A percentile compares a stretch with the other conserved stretches of the same genome.
Evolutionary conservation across 2,888 invertebrate genomes (phyloP).

Genomic region (Ceratothoa steindachneri): DNA sequence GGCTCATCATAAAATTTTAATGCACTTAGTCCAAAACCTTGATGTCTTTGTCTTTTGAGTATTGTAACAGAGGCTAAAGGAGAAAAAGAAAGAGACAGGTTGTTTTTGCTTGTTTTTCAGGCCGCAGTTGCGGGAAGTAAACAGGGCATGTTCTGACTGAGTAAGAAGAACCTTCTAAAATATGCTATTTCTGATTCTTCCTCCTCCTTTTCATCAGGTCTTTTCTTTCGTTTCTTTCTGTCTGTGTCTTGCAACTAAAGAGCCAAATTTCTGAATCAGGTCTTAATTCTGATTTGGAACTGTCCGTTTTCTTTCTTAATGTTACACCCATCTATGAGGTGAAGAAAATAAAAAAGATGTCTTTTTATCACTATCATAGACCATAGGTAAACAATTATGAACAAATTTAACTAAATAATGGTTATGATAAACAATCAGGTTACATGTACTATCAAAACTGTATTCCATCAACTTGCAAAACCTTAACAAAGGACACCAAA

Average conservation of each 20-base stretch:
- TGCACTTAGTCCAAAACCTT: no score
- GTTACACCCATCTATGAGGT: conserved; percentile 12
- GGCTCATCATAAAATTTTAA: no score
- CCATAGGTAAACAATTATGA: background rate
- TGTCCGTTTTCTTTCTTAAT: conserved; percentile 4
- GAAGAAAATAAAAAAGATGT: background rate
- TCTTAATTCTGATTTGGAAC: background rate
- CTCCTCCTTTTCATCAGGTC: no score
- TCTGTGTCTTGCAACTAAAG: background rate
- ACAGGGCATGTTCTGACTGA: background rate
- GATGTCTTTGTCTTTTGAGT: background rate
- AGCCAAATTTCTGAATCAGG: background rate
- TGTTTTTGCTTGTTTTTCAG: background rate
- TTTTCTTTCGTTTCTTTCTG: background rate
- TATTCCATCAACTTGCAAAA: no score
- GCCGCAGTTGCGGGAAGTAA: background rate
- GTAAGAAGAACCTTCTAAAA: background rate
- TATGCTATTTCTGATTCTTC: background rate
- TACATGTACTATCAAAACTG: no score
- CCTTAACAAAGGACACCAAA: no score
- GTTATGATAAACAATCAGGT: no score
- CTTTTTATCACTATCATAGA: background rate
- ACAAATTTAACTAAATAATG: no score
- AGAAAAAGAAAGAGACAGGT: background rate
- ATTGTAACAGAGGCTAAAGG: no score